Evolutionary conservation across 2,113 vertebrate genomes (phyloP).

Genomic region (Antechinus flavipes): DNA sequence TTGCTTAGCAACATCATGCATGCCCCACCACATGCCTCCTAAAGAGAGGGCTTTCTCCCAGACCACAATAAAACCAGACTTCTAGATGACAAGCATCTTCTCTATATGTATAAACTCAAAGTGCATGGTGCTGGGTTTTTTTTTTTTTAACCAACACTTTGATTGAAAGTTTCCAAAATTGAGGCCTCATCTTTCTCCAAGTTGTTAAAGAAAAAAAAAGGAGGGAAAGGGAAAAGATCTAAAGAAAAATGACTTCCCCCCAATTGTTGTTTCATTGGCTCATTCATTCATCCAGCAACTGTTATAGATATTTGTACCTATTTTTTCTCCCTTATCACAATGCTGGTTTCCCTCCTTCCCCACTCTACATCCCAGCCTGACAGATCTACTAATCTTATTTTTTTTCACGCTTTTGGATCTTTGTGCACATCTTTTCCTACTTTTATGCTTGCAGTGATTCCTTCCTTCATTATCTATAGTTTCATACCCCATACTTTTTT

Average conservation of each 20-base stretch:
- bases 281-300: background rate
- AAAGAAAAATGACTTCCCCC: background rate
- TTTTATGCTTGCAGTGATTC: background rate
- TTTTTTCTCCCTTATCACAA: background rate
- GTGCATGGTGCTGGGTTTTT: background rate
- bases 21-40: background rate
- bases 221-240: too few species aligned
- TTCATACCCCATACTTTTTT: background rate
- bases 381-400: background rate
- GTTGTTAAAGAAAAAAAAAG: background rate
- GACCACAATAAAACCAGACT: constrained; percentile 39
- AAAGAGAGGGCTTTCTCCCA: constrained; percentile 29
- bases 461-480: background rate
- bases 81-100: constrained; percentile 6
- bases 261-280: background rate
- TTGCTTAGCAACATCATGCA: constrained; percentile 27
- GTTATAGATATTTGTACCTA: background rate
- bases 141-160: background rate
- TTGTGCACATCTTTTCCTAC: background rate
- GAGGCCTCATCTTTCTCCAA: background rate
- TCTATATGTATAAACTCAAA: background rate
- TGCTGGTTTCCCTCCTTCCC: background rate
- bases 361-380: background rate
- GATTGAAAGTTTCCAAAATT: background rate
- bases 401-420: too few species aligned